phyloP scores from a whole-genome alignment of 1,140 invertebrate species.

The Lepidurus couesii region DNA sequence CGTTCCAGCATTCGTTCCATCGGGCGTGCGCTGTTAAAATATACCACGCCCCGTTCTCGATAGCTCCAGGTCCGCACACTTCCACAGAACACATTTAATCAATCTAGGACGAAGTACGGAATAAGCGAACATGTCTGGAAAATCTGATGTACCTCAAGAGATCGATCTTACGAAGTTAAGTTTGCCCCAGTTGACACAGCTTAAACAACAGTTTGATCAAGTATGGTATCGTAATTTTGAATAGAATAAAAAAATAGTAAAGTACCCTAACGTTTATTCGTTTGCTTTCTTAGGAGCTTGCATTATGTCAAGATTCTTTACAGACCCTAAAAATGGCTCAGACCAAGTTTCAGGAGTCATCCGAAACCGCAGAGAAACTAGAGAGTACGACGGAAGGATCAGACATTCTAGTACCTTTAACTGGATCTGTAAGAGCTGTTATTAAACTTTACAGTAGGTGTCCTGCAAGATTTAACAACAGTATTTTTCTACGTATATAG shows the following conservation, averaged over 20 bases:
- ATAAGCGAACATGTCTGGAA: background rate
- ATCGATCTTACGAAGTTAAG: conserved; percentile 70
- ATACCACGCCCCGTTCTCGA: too few species aligned
- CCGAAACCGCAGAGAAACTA: conserved; percentile 74
- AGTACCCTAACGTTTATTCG: conserved; percentile 35
- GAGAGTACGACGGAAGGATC: conserved; percentile 65
- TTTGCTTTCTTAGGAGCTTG: conserved; percentile 62
- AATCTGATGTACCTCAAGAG: conserved; percentile 48
- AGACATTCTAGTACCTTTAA: conserved; percentile 82
- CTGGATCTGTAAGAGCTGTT: conserved; percentile 66
- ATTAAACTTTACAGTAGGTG: background rate
- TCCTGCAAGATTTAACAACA: background rate
- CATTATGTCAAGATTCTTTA: conserved; percentile 78
- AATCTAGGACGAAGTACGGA: background rate
- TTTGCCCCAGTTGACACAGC: conserved; percentile 67
- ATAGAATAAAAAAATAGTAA: conserved; percentile 32
- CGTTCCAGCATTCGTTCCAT: too few species aligned
- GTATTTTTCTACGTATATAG: conserved; percentile 41
- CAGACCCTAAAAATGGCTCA: conserved; percentile 83
- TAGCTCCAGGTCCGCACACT: too few species aligned
- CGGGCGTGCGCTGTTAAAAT: too few species aligned
- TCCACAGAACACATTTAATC: background rate
- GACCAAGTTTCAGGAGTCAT: conserved; percentile 80
- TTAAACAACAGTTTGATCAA: conserved; percentile 81
- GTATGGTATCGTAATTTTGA: conserved; percentile 46